Conservation (phyloP, 2,113 vertebrate genomes). For the Vidua macroura region DNA sequence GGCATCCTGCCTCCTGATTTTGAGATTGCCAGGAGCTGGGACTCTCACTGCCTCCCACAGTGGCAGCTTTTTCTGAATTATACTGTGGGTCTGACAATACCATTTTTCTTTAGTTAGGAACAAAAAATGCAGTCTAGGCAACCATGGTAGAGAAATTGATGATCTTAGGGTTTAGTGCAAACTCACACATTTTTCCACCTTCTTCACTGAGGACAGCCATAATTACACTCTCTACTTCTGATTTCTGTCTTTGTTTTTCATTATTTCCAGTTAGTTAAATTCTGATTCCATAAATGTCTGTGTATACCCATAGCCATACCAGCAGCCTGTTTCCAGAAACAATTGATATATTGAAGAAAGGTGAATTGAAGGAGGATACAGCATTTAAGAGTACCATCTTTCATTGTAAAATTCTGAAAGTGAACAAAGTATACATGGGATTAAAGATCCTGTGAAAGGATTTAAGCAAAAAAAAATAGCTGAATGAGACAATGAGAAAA, state of each 20-base stretch:
- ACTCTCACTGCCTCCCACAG: background rate
- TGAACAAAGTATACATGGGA: background rate
- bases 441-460: background rate
- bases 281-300: background rate
- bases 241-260: background rate
- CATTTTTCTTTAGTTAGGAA: background rate
- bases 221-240: background rate
- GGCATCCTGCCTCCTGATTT: background rate
- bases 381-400: background rate
- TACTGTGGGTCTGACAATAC: background rate
- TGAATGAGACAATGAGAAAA: background rate
- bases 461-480: background rate
- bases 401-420: background rate
- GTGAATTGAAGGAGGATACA: background rate
- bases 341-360: background rate
- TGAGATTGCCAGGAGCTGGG: background rate
- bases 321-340: background rate
- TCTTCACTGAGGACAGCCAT: background rate
- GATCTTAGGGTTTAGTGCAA: background rate
- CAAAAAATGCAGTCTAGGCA: background rate
- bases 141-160: background rate
- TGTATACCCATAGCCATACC: background rate
- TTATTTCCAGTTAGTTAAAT: background rate
- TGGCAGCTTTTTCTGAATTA: background rate
- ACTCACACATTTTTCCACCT: background rate